A percentile compares a stretch with the other conserved stretches of the same genome.
These are phyloP conservation scores for Stenopsyche tienmushanensis DNA, from an alignment of 1,140 invertebrate species.

Conservation along the genomic window DNA sequence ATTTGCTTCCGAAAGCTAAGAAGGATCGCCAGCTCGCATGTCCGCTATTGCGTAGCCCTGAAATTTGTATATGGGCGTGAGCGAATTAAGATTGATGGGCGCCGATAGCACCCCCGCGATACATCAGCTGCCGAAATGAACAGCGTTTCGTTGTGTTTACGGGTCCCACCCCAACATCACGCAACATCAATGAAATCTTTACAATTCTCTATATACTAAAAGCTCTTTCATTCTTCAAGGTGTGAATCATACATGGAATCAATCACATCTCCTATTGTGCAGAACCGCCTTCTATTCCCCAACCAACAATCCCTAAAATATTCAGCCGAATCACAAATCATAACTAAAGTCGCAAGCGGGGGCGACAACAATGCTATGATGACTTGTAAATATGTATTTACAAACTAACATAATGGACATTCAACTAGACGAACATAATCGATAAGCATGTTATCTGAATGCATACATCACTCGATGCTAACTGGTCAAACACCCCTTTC, in stretches of 20 bases:
- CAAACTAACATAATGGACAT: neutral
- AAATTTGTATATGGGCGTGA: slow-evolving; percentile 18
- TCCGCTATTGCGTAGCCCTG: neutral
- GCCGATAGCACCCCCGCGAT: slow-evolving; percentile 30
- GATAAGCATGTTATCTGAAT: neutral
- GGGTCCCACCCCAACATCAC: neutral
- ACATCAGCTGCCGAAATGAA: slow-evolving; percentile 31
- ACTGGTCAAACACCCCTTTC: too few relatives aligned
- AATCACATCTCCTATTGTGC: slow-evolving; percentile 1
- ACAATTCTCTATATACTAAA: slow-evolving; percentile 10
- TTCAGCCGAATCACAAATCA: too few relatives aligned
- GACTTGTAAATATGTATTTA: too few relatives aligned
- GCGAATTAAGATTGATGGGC: slow-evolving; percentile 34
- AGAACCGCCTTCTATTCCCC: too few relatives aligned
- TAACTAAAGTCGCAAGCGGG: too few relatives aligned
- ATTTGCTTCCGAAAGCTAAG: too few relatives aligned
- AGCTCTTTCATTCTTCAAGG: slow-evolving; percentile 1
- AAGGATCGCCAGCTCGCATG: neutral
- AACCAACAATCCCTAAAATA: too few relatives aligned
- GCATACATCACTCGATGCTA: neutral
- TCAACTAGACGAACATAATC: neutral
- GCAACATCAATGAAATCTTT: slow-evolving; percentile 2
- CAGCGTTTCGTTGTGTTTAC: neutral
- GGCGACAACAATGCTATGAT: too few relatives aligned
- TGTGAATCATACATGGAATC: neutral